Evolutionary conservation across 2,113 vertebrate genomes (phyloP).

Genomic region (Oxyruncus cristatus): DNA sequence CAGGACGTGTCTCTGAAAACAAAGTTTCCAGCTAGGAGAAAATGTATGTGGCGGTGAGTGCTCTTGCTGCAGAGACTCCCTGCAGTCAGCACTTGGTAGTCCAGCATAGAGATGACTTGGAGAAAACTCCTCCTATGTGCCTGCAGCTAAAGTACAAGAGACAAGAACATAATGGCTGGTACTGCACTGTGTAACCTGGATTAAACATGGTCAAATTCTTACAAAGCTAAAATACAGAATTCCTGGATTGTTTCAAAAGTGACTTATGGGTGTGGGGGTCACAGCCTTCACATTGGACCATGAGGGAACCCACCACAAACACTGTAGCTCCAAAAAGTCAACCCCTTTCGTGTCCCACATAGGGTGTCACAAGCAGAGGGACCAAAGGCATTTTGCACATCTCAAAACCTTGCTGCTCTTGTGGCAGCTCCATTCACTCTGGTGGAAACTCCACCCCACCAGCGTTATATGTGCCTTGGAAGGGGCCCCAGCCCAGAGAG

Average conservation of each 20-base stretch:
- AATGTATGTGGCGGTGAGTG: background rate
- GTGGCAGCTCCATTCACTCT: rapidly evolving
- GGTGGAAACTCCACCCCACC: background rate
- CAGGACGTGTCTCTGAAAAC: background rate
- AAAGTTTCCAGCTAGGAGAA: background rate
- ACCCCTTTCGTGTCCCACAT: rapidly evolving
- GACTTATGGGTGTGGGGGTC: background rate
- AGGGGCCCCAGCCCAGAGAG: background rate
- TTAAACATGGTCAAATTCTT: background rate
- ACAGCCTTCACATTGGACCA: rapidly evolving
- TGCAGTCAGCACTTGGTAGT: background rate
- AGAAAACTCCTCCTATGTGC: background rate
- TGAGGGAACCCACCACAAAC: background rate
- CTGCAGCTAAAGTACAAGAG: background rate
- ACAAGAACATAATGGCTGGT: background rate
- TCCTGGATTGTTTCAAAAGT: background rate
- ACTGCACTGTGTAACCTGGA: background rate
- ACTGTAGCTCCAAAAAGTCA: background rate
- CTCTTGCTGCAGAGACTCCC: background rate
- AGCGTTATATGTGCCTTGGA: rapidly evolving
- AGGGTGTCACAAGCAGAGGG: background rate
- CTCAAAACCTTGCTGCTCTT: background rate
- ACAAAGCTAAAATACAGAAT: background rate
- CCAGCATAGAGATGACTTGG: background rate
- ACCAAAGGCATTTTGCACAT: background rate